These are phyloP conservation scores for Ostrea denselamellosa DNA, from an alignment of 1,140 invertebrate species.

Conservation along the genomic window DNA sequence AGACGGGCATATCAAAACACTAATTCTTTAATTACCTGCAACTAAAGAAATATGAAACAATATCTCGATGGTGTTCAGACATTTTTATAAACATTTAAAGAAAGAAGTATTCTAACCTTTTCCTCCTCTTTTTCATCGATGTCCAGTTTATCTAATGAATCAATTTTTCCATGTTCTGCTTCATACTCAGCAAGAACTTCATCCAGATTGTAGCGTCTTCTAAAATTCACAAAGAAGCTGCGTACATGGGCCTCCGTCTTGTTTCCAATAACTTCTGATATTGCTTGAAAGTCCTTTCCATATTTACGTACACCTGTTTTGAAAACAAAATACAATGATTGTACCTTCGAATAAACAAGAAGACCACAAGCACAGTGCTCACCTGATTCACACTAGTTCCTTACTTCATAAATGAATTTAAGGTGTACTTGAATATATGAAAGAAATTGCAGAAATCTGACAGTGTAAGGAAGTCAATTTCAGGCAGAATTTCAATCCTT, in stretches of 20 bases:
- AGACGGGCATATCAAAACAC: too few relatives aligned
- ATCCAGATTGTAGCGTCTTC: constrained; percentile 93
- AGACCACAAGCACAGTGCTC: too few relatives aligned
- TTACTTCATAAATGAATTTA: too few relatives aligned
- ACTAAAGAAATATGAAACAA: too few relatives aligned
- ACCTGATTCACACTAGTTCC: too few relatives aligned
- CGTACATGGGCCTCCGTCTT: constrained; percentile 95
- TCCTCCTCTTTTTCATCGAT: constrained; percentile 78
- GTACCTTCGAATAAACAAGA: too few relatives aligned
- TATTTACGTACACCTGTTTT: constrained; percentile 89
- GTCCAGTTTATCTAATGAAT: constrained; percentile 79
- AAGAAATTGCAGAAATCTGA: too few relatives aligned
- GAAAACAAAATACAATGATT: not conserved
- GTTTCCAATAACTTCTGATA: constrained; percentile 95
- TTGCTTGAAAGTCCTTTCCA: constrained; percentile 96
- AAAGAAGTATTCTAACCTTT: constrained; percentile 49
- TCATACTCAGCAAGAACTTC: constrained; percentile 93
- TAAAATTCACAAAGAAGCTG: constrained; percentile 94
- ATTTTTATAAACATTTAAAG: not conserved
- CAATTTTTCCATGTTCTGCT: constrained; percentile 84
- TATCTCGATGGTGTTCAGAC: too few relatives aligned
- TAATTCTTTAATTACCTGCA: too few relatives aligned
- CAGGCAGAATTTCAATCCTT: too few relatives aligned
- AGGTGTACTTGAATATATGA: too few relatives aligned
- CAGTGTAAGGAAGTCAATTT: too few relatives aligned